Evolutionary conservation across 2,113 vertebrate genomes (phyloP).

Genomic region (Rhinopomastus cyanomelas): DNA sequence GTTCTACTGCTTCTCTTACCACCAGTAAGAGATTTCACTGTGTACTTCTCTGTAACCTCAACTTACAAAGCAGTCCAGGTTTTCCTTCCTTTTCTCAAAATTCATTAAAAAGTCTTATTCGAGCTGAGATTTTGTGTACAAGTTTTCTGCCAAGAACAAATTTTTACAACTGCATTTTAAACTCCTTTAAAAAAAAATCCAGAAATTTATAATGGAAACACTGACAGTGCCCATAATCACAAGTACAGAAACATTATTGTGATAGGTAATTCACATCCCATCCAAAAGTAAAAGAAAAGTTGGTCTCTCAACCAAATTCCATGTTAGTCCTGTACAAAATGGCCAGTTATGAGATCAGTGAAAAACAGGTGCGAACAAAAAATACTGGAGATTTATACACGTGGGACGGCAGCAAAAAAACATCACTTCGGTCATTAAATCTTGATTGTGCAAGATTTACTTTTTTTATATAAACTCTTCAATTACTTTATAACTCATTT

Average conservation of each 20-base stretch:
- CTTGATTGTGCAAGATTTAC: neutral
- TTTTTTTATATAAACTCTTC: neutral
- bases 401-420: neutral
- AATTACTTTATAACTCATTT: neutral
- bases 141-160: constrained; percentile 67
- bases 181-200: constrained; percentile 14
- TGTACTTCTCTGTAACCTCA: neutral
- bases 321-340: neutral
- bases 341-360: constrained; percentile 36
- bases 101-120: constrained; percentile 31
- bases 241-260: constrained; percentile 52
- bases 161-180: constrained; percentile 74
- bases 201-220: constrained; percentile 75
- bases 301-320: constrained; percentile 6
- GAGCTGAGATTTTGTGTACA: constrained; percentile 67
- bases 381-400: neutral
- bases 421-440: neutral
- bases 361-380: constrained; percentile 56
- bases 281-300: constrained; percentile 52
- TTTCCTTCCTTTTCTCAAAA: constrained; percentile 13
- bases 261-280: constrained; percentile 43
- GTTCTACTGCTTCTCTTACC: neutral
- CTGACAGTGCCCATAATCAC: constrained; percentile 56
- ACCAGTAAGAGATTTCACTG: neutral
- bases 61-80: neutral